These are phyloP conservation scores for Norana najaformis DNA, from an alignment of 2,888 invertebrate species.

Conservation along the genomic window DNA sequence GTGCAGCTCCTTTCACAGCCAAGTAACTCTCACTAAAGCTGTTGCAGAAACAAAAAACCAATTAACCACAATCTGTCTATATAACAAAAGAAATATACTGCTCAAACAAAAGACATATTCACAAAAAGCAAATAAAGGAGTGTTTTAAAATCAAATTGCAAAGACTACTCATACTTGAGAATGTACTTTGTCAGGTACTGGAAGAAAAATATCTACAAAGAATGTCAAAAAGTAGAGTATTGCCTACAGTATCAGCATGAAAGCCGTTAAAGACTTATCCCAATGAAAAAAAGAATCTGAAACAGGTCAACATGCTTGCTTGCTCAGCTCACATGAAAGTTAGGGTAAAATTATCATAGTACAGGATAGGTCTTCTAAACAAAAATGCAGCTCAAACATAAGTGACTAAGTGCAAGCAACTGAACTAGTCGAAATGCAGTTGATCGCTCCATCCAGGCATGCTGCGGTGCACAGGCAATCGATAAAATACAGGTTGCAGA, in stretches of 20 bases:
- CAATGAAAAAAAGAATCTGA: background rate
- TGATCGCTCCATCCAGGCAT: background rate
- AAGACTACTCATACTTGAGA: background rate
- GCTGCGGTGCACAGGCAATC: background rate
- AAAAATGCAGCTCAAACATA: background rate
- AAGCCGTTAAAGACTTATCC: background rate
- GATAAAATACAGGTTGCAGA: too few species aligned
- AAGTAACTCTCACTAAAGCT: constrained; percentile 95
- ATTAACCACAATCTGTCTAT: background rate
- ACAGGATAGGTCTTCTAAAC: background rate
- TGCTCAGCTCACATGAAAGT: background rate
- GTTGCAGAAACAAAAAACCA: constrained; percentile 25
- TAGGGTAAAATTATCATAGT: background rate
- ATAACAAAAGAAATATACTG: background rate
- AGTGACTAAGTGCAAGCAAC: background rate
- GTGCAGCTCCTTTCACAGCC: constrained; percentile 91
- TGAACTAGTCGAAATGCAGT: background rate
- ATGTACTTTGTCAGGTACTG: background rate
- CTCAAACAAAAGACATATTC: background rate
- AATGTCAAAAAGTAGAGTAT: background rate
- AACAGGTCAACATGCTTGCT: background rate
- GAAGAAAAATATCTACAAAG: too few species aligned
- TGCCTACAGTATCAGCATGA: background rate
- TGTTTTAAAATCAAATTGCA: background rate
- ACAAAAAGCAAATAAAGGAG: background rate